Conservation (phyloP, 2,888 invertebrate species). For the Drosophila sordidapex region DNA sequence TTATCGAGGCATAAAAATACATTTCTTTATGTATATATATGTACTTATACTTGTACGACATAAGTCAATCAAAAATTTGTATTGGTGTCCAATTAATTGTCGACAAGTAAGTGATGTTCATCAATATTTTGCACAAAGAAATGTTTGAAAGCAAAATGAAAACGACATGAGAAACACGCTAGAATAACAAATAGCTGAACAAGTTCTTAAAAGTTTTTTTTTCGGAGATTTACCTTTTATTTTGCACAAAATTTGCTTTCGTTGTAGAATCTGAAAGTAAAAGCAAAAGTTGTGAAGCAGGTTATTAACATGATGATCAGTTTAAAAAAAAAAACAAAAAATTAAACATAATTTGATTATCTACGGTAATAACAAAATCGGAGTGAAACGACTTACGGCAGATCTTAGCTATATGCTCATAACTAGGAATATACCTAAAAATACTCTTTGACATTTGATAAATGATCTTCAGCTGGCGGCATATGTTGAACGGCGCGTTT, state of each 20-base stretch:
- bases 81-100: conserved; percentile 31
- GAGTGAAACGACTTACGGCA: neutral
- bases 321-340: neutral
- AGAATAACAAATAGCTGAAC: conserved; percentile 41
- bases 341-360: conserved; percentile 4
- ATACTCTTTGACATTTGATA: neutral
- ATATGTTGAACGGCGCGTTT: conserved; percentile 33
- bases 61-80: conserved; percentile 13
- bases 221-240: conserved; percentile 34
- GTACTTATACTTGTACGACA: neutral
- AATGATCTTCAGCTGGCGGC: conserved; percentile 23
- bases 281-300: conserved; percentile 41
- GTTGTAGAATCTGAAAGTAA: conserved; percentile 71
- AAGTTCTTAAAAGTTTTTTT: neutral
- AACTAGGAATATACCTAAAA: neutral
- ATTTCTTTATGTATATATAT: neutral
- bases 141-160: conserved; percentile 30
- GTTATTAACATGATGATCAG: conserved; percentile 24
- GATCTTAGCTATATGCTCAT: neutral
- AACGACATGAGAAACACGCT: conserved; percentile 34
- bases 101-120: conserved; percentile 12
- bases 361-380: conserved; percentile 1
- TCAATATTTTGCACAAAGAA: conserved; percentile 10
- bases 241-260: conserved; percentile 54
- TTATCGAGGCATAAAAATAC: conserved; percentile 2